Evolutionary conservation across 2,113 vertebrate genomes (phyloP).

Genomic region (Osmerus mordax): DNA sequence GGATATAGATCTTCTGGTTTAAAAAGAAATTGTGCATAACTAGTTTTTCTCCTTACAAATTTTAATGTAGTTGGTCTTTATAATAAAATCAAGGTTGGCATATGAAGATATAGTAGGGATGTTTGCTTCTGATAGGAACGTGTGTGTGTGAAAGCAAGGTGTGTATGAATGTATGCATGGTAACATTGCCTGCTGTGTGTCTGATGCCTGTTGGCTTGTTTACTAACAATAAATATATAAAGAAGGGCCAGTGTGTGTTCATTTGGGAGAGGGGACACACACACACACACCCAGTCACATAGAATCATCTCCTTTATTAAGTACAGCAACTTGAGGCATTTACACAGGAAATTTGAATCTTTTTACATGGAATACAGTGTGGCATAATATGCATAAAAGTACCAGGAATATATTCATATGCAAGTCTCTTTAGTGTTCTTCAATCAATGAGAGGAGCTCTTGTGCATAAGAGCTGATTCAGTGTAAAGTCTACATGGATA

Average conservation of each 20-base stretch:
- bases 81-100: neutral
- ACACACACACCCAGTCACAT: constrained; percentile 62
- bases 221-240: constrained; percentile 50
- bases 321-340: constrained; percentile 84
- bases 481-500: constrained; percentile 76
- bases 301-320: constrained; percentile 83
- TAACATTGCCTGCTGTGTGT: constrained; percentile 30
- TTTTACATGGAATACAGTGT: constrained; percentile 76
- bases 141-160: neutral
- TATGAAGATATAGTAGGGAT: constrained; percentile 4
- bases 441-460: constrained; percentile 71
- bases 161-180: neutral
- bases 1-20: neutral
- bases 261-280: neutral
- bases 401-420: constrained; percentile 77
- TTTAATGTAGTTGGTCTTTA: constrained; percentile 6
- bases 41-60: neutral
- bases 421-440: constrained; percentile 77
- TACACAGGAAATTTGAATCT: constrained; percentile 73
- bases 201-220: constrained; percentile 43
- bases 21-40: constrained; percentile 14
- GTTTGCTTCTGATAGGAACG: constrained; percentile 1
- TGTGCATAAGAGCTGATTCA: constrained; percentile 69
- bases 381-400: constrained; percentile 80
- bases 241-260: neutral